Base-by-base conservation (phyloP, 2,888 invertebrate species). In the Cheilosia vulpina region DNA sequence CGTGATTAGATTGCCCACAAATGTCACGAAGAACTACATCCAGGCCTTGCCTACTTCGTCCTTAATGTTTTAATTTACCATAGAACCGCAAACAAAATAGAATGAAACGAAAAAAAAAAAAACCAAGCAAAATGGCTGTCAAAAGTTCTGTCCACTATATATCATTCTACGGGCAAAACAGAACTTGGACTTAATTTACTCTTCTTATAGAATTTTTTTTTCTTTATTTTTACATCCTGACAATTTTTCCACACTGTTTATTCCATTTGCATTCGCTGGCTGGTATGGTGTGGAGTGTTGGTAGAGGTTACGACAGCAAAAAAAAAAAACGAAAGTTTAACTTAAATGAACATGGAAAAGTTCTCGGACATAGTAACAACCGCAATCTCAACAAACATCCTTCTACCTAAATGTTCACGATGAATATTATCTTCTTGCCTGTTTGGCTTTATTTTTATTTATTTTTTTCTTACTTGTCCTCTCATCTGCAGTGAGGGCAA, bases 381-480 rank as follows among this genome's bases (percentile, higher is more conserved):
- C 84, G 65, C 84, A 84, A 84, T 84, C 79, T 84, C 75, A 84
- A 80, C 84, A 76, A 84, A 79, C 79, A 71, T 80, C 71, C 80
- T 75, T 63, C 79, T 63, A 65, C 79, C 73, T 71, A 58, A 75
- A 76, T 84, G 80, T 60, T 80, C 65, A 71, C 79, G 75, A 75
- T 84, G 84, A 80, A 71, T 76, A 79, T 75, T 69, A 77, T 77
- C 50, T 65, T 63, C 77, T 53, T 38, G 17, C 4, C 43, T 38
- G 43, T 27, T 65, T 38, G 13, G 38, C 11, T 38, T 38, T 38
- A 4, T 17, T 50, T 43, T 60, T 57, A 2, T 31, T 9, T 31
- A 9, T 57, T 63, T 21, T 11, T n/a, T 15, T 4, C 43, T 31
- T 41, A 9, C 24, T 71, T 65, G 38, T n/a, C 9, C 4, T 13